These are phyloP conservation scores for Parnassius glacialis DNA, from an alignment of 2,888 invertebrate species.

Conservation along the genomic window DNA sequence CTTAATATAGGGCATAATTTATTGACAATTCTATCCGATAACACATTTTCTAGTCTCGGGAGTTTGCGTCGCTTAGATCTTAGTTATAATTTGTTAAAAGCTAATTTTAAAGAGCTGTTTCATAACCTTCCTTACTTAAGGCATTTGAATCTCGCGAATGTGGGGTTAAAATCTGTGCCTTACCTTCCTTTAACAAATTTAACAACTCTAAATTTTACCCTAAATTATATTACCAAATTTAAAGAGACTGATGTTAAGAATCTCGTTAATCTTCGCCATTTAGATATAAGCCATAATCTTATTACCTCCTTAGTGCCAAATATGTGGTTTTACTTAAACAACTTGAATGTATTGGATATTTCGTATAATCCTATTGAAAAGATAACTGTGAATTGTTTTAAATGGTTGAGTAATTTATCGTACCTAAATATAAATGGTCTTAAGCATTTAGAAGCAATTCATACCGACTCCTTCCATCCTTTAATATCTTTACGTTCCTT, in stretches of 20 bases:
- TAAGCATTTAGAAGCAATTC: conserved; percentile 86
- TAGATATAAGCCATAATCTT: conserved; percentile 89
- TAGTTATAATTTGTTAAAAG: conserved; percentile 89
- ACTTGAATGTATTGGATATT: conserved; percentile 88
- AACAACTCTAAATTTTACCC: conserved; percentile 89
- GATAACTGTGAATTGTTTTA: conserved; percentile 86
- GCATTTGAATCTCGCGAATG: conserved; percentile 87
- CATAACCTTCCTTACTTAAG: conserved; percentile 91
- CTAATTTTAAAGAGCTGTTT: conserved; percentile 93
- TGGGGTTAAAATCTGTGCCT: conserved; percentile 89
- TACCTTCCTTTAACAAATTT: conserved; percentile 88
- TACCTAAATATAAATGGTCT: conserved; percentile 88
- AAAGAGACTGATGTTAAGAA: conserved; percentile 87
- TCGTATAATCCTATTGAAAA: conserved; percentile 91
- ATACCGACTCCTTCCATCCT: conserved; percentile 87
- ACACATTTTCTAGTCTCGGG: conserved; percentile 91
- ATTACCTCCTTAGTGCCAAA: conserved; percentile 87
- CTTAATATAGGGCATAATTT: conserved; percentile 90
- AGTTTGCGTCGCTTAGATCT: conserved; percentile 90
- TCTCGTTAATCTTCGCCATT: conserved; percentile 85
- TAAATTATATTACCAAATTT: conserved; percentile 87
- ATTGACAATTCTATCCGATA: conserved; percentile 91
- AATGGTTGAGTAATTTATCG: conserved; percentile 85
- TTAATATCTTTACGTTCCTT: conserved; percentile 86
- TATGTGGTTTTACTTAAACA: conserved; percentile 86